Evolutionary conservation across 2,797 vertebrate species (phyloP), one percentile per base, ranked within the genome.

Genomic region (Acanthurus leucopareius): DNA sequence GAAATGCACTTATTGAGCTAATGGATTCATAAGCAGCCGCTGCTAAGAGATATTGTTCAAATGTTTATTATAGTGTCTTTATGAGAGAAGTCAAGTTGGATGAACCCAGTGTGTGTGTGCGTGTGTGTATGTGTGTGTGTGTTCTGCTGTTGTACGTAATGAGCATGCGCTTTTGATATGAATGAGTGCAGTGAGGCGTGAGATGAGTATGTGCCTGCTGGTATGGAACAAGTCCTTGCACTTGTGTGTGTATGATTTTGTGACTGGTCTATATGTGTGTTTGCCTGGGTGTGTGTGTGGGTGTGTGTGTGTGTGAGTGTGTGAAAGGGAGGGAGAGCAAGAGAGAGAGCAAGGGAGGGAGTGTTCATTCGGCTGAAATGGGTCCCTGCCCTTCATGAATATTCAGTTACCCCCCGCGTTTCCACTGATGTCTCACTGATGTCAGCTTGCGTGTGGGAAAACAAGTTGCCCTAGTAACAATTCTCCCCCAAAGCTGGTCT

Each of bases 341-440:
- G 66, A 13, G 56, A 68, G 42, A 3, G 47, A 25, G 56, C 8
- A 78, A 48, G 78, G 25, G 81, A 45, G 80, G 71, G 84, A 74
- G 86, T 91, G 92, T 89, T 93, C 88, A 92, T 77, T 87, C 84
- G 86, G 67, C 89, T 92, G 88, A 93, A 94, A 93, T 93, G 90
- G 85, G 88, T 93, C 88, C 87, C 88, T 91, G 92, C 91, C 92
- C 88, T 91, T 94, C 92, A 94, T 94, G 91, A 94, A 94, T 93
- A 94, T 93, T 92, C 91, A 93, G 80, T 73, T 77, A 69, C 87
- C 91, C 86, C 88, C 89, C 65, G 78, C 52, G 77, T 90, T 72
- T 87, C 82, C 82, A 78, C 89, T 91, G 88, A 91, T 90, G 88
- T 90, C 87, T 90, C 87, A 89, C 88, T 90, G 89, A 93, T 93